Conservation (phyloP, 2,797 vertebrate genomes). For the Lepus oiostolus region DNA sequence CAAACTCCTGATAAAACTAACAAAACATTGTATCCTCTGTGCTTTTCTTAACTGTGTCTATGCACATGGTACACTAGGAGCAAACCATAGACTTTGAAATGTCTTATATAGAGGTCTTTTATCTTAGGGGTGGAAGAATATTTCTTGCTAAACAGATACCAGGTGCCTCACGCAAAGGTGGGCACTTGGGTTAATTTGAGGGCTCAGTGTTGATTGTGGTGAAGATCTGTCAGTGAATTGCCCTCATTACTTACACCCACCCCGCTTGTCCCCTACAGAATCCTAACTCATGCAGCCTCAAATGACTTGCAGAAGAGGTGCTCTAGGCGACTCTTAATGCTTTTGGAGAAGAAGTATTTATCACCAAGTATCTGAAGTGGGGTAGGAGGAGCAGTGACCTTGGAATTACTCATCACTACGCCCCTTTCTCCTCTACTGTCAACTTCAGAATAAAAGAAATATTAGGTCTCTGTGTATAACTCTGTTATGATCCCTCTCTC, state of each 20-base stretch:
- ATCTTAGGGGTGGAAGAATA: neutral
- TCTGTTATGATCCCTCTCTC: constrained; percentile 9
- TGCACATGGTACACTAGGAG: rapidly evolving
- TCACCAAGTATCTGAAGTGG: neutral
- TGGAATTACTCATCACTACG: neutral
- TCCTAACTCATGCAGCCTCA: neutral
- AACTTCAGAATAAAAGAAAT: constrained; percentile 16
- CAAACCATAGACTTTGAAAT: neutral
- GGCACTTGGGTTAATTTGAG: neutral
- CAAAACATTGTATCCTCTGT: neutral
- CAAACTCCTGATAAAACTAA: neutral
- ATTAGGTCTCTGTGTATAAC: neutral
- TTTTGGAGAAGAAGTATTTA: neutral
- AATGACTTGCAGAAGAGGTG: neutral
- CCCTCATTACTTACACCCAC: neutral
- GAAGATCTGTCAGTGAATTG: neutral
- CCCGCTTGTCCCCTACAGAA: neutral
- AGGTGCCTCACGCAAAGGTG: neutral
- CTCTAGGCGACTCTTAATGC: neutral
- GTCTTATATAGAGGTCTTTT: neutral
- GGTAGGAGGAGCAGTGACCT: neutral
- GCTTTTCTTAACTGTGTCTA: neutral
- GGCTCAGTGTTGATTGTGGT: neutral
- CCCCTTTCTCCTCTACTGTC: too few species aligned
- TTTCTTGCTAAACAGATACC: neutral